phyloP scores from a whole-genome alignment of 2,888 invertebrate species.

The Hydropsyche betteni region DNA sequence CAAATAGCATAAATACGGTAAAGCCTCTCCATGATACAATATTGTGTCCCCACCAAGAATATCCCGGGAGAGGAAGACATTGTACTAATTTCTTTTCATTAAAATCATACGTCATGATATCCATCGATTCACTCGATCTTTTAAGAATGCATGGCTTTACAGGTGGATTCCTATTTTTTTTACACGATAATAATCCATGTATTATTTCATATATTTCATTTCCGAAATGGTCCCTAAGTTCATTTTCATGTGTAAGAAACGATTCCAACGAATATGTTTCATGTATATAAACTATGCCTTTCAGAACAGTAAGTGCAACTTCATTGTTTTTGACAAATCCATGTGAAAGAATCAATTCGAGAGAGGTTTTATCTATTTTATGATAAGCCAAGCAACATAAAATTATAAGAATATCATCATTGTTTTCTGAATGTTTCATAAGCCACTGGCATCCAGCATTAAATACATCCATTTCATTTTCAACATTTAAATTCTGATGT shows the following conservation, averaged over 20 bases:
- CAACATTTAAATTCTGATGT: conserved; percentile 54
- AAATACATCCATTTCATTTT: conserved; percentile 57
- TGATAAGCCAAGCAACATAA: conserved; percentile 44
- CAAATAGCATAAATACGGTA: conserved; percentile 44
- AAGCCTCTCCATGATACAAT: conserved; percentile 46
- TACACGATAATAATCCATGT: conserved; percentile 25
- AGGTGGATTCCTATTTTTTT: conserved; percentile 38
- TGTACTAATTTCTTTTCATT: neutral
- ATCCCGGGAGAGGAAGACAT: conserved; percentile 21
- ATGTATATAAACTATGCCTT: conserved; percentile 26
- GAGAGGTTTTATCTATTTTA: neutral
- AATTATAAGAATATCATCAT: conserved; percentile 41
- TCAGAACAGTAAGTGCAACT: conserved; percentile 37
- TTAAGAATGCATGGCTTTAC: conserved; percentile 44
- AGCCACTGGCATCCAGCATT: conserved; percentile 58
- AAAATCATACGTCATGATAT: neutral
- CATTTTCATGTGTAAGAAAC: neutral
- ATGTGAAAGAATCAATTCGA: conserved; percentile 3
- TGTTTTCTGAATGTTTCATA: conserved; percentile 53
- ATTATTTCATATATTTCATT: conserved; percentile 41
- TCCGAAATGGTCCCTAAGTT: neutral
- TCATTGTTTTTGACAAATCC: conserved; percentile 34
- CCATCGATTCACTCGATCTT: neutral
- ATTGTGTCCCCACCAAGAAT: conserved; percentile 46
- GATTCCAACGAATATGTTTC: neutral